Percentiles rank a stretch among this genome's conserved stretches.
phyloP scores from a whole-genome alignment of 2,113 vertebrate species.

The Centrocercus urophasianus region DNA sequence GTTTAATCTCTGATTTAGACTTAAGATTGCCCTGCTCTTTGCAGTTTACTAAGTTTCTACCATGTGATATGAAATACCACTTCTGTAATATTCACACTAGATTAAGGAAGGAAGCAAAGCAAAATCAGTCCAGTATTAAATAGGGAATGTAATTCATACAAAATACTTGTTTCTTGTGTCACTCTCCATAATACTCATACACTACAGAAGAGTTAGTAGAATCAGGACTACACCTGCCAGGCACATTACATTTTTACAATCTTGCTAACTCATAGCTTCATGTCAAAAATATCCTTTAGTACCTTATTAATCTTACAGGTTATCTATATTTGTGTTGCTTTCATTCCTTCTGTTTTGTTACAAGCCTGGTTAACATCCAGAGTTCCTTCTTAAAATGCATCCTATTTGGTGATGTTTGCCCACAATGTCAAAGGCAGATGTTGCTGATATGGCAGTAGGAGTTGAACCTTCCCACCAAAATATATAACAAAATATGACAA shows the following conservation, averaged over 20 bases:
- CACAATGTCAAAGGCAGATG: too few relatives aligned
- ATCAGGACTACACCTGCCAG: background rate
- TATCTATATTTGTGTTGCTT: background rate
- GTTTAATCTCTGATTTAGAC: background rate
- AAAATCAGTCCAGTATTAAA: background rate
- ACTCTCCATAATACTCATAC: background rate
- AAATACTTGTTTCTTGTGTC: background rate
- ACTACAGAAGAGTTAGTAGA: background rate
- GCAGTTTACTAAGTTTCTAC: background rate
- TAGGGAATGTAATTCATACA: background rate
- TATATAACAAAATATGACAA: too few relatives aligned
- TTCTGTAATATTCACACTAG: background rate
- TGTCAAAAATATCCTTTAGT: background rate
- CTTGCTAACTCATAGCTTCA: background rate
- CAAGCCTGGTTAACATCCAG: accelerated
- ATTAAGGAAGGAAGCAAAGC: background rate
- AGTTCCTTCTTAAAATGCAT: background rate
- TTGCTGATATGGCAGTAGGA: too few relatives aligned
- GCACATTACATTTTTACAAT: background rate
- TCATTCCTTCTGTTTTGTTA: background rate
- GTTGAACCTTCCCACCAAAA: too few relatives aligned
- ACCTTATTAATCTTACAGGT: background rate
- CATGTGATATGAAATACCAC: background rate
- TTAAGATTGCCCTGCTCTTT: background rate
- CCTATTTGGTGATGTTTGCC: too few relatives aligned